These are phyloP conservation scores for Syrista parreyssii DNA, from an alignment of 2,888 invertebrate genomes.

Conservation along the genomic window DNA sequence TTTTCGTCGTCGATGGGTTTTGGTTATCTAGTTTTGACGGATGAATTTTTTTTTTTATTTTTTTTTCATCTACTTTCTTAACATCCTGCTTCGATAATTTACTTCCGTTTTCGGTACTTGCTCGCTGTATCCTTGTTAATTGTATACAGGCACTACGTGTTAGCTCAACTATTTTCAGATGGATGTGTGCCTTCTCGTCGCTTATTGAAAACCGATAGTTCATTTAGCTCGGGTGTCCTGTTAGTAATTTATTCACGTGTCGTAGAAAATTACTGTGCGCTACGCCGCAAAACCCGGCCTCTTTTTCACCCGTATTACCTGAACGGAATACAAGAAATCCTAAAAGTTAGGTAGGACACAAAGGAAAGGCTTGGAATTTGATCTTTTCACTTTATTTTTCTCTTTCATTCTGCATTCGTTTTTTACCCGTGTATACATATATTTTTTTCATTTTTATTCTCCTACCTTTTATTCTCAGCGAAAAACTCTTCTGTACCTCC, in stretches of 20 bases:
- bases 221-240: not conserved
- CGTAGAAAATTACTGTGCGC: not conserved
- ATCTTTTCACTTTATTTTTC: not conserved
- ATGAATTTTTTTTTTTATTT: not conserved
- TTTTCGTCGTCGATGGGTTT: not conserved
- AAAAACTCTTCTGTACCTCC: not conserved
- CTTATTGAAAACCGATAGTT: not conserved
- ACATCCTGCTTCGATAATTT: not conserved
- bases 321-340: not conserved
- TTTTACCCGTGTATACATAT: no score
- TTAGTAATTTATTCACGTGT: not conserved
- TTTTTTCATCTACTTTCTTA: not conserved
- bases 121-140: not conserved
- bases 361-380: not conserved
- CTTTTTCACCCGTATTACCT: not conserved
- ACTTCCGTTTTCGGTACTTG: not conserved
- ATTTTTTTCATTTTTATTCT: not conserved
- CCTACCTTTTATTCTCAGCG: not conserved
- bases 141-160: not conserved
- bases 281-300: not conserved
- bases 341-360: not conserved
- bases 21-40: not conserved
- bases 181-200: not conserved
- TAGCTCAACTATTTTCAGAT: not conserved
- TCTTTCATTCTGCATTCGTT: not conserved